Evolutionary conservation across 2,888 invertebrate species (phyloP).

Genomic region (Callinectes sapidus): DNA sequence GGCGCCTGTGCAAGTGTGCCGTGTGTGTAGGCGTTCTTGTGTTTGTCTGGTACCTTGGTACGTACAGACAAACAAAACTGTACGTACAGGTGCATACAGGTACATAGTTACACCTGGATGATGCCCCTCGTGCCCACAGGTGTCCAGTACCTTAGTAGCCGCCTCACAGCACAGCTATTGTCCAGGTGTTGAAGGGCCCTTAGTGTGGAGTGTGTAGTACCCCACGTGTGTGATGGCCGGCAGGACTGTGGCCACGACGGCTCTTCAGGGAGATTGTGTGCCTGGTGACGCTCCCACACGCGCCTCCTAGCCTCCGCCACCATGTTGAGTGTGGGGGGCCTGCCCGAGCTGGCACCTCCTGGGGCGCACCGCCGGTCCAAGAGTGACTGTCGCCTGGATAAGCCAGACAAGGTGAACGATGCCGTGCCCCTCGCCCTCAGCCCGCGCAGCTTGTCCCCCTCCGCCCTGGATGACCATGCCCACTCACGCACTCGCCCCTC

Average conservation of each 20-base stretch:
- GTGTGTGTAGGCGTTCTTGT: constrained; percentile 28
- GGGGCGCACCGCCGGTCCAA: constrained; percentile 62
- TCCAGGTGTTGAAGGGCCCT: background rate
- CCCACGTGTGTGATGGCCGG: background rate
- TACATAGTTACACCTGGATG: background rate
- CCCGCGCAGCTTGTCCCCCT: constrained; percentile 34
- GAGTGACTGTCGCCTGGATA: constrained; percentile 69
- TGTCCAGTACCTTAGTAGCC: background rate
- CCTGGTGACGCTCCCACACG: background rate
- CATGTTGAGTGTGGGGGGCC: constrained; percentile 63
- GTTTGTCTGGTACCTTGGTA: background rate
- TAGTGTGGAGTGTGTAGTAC: background rate
- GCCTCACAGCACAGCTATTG: background rate
- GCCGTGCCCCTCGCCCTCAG: constrained; percentile 43
- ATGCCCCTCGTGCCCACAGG: background rate
- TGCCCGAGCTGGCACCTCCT: constrained; percentile 50
- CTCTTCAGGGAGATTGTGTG: background rate
- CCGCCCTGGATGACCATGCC: constrained; percentile 36
- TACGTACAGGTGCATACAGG: background rate
- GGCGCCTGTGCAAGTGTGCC: too few species aligned
- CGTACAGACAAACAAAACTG: background rate
- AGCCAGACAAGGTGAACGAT: constrained; percentile 45
- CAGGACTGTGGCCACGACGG: background rate
- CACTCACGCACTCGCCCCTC: constrained; percentile 53
- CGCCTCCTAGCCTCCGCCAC: constrained; percentile 35